Conservation (phyloP, 2,888 invertebrate genomes). For the Mythimna albipuncta region DNA sequence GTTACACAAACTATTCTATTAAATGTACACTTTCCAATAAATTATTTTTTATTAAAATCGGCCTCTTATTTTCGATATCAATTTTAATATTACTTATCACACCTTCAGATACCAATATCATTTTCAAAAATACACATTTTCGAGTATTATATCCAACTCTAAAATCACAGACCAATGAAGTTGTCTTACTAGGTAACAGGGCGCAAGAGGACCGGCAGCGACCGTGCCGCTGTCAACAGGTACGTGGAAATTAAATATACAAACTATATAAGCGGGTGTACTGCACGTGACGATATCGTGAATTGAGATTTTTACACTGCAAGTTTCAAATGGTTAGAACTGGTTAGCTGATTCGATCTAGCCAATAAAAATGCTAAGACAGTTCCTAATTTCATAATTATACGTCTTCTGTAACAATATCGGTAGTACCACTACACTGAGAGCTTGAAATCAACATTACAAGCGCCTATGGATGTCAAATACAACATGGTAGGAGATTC, state of each 20-base stretch:
- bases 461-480: neutral
- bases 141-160: constrained; percentile 70
- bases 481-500: neutral
- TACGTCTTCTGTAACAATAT: constrained; percentile 2
- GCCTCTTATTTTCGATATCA: constrained; percentile 58
- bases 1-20: constrained; percentile 60
- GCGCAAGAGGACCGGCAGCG: constrained; percentile 37
- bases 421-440: constrained; percentile 19
- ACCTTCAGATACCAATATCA: constrained; percentile 59
- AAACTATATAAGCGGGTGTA: constrained; percentile 18
- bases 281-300: constrained; percentile 14
- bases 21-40: constrained; percentile 67
- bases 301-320: too few relatives aligned
- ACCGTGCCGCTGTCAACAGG: constrained; percentile 49
- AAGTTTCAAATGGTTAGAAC: too few relatives aligned
- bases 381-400: neutral
- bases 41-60: constrained; percentile 63
- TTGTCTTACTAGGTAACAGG: constrained; percentile 59
- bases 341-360: neutral
- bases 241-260: constrained; percentile 58
- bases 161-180: constrained; percentile 67
- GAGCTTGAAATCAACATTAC: constrained; percentile 19
- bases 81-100: constrained; percentile 60
- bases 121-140: constrained; percentile 75
- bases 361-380: neutral